These are phyloP conservation scores for Romanomermis culicivorax DNA, from an alignment of 2,888 invertebrate species.

Conservation along the genomic window DNA sequence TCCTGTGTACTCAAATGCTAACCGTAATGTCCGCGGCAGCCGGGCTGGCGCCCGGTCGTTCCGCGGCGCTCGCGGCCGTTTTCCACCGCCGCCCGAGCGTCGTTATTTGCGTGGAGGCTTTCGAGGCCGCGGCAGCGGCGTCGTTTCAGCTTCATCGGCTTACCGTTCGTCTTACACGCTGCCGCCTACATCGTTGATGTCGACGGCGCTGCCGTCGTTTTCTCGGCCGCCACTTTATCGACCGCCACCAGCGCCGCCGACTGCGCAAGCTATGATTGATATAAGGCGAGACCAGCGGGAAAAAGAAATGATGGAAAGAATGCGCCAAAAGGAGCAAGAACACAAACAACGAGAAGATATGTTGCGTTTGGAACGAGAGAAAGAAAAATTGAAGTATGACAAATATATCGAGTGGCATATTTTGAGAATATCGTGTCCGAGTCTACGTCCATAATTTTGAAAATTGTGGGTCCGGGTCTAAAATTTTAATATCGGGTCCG, in stretches of 20 bases:
- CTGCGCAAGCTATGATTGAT: too few species aligned
- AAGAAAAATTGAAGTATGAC: conserved; percentile 25
- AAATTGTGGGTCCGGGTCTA: background rate
- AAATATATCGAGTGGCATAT: too few species aligned
- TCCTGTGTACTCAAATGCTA: background rate
- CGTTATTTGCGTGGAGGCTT: background rate
- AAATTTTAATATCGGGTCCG: background rate
- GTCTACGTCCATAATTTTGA: background rate
- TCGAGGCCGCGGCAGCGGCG: background rate
- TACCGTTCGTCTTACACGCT: too few species aligned
- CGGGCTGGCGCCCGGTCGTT: background rate
- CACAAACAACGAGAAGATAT: conserved; percentile 64
- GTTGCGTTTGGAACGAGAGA: conserved; percentile 17
- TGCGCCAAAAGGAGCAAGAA: conserved; percentile 55
- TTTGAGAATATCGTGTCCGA: too few species aligned
- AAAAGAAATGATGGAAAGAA: conserved; percentile 50
- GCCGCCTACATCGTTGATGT: too few species aligned
- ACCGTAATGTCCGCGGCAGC: background rate
- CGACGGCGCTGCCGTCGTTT: too few species aligned
- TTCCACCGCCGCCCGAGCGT: background rate
- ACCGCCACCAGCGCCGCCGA: too few species aligned
- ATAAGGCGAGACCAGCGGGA: conserved; percentile 40
- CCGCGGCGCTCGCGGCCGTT: background rate
- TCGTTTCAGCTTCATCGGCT: too few species aligned
- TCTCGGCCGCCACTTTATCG: too few species aligned